phyloP scores from a whole-genome alignment of 2,113 vertebrate species.

The Aegithalos caudatus region DNA sequence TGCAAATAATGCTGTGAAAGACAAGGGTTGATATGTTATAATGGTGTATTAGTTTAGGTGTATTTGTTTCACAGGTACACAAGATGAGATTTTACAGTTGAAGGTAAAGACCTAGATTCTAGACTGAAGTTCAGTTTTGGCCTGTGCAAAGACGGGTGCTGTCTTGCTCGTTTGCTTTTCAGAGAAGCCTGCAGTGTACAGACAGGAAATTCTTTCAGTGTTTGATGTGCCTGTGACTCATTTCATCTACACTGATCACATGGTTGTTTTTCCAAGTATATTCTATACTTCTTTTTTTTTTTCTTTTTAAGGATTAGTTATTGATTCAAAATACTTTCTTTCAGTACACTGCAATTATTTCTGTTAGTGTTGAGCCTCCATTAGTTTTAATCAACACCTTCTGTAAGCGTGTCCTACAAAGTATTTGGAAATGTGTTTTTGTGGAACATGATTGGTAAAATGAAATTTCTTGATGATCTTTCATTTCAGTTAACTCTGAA shows the following conservation, averaged over 20 bases:
- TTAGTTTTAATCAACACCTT: background rate
- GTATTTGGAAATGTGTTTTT: background rate
- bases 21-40: background rate
- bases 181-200: constrained; percentile 50
- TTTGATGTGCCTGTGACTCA: constrained; percentile 76
- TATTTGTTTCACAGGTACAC: background rate
- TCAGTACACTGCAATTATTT: background rate
- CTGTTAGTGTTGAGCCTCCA: background rate
- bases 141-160: background rate
- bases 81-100: background rate
- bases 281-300: background rate
- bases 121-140: background rate
- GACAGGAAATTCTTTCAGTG: constrained; percentile 79
- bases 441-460: background rate
- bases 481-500: background rate
- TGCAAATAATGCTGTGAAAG: background rate
- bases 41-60: background rate
- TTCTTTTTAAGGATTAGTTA: background rate
- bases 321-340: background rate
- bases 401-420: background rate
- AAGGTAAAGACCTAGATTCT: background rate
- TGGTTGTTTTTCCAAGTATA: constrained; percentile 65
- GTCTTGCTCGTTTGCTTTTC: constrained; percentile 54
- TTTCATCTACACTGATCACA: constrained; percentile 69
- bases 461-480: background rate